Evolutionary conservation across 2,888 invertebrate genomes (phyloP), one percentile per base, ranked within the genome.

Genomic region (Tipula vernalis): DNA sequence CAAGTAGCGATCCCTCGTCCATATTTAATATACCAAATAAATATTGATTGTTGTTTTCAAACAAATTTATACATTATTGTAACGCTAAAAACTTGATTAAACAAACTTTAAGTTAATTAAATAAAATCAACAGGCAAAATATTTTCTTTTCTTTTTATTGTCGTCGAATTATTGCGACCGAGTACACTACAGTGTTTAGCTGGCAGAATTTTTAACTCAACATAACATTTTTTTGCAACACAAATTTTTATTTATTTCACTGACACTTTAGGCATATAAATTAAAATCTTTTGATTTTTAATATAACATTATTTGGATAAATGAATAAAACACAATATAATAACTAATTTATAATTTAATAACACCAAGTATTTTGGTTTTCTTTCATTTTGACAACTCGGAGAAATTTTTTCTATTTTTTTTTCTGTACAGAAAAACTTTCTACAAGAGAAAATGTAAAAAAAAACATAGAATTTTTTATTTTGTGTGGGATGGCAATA

Each of bases 1-100:
- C 94, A 92, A 96, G 93, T 91, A 96, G 93, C 92, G 96, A 95
- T 91, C 95, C 96, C 93, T 96, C 95, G 71, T 88, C 88, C 88
- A 88, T 87, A 83, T 28, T 86, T 28, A 10, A 28, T 8, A 71
- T 2, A 71, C 71, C 10, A 15, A 51, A 51, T 71, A 71, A 28
- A 28, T 71, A 71, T 28, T 12, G 12, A 12, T 71, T 57, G 71
- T 71, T 47, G 10, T 3, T 71, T 71, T 71, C 12, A 71, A 71
- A 2, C 2, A 28, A 71, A 71, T 71, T 28, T 71, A 71, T 8
- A 71, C 71, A 71, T 71, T 71, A 10, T 28, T 15, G 5, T 51
- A 15, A 51, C 15, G 15, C 51, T 57, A 57, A 15, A 57, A n/a
- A 57, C 15, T n/a, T 57, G 15, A 15, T 51, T 51, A 15, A 57